phyloP scores from a whole-genome alignment of 2,888 invertebrate genomes.

The Petrolisthes manimaculis region DNA sequence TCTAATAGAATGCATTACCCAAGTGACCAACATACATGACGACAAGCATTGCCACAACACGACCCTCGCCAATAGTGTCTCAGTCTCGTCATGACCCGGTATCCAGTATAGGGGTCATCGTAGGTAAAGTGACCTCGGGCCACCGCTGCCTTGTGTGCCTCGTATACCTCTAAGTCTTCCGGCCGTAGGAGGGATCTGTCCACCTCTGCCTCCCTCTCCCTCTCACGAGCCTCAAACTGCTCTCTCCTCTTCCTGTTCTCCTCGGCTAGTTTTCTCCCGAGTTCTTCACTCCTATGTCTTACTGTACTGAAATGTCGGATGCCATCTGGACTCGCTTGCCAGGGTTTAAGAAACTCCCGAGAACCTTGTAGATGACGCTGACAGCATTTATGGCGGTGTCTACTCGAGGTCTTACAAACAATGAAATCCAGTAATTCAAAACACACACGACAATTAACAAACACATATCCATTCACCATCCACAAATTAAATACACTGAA shows the following conservation, averaged over 20 bases:
- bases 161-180: constrained; percentile 64
- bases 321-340: no score
- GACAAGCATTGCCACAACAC: constrained; percentile 69
- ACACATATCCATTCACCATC: no score
- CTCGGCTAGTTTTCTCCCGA: constrained; percentile 15
- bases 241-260: constrained; percentile 28
- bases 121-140: constrained; percentile 68
- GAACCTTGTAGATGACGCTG: no score
- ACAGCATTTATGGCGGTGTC: no score
- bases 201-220: constrained; percentile 24
- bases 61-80: constrained; percentile 67
- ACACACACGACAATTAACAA: no score
- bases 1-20: no score
- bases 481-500: no score
- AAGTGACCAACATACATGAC: constrained; percentile 60
- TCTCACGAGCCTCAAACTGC: constrained; percentile 15
- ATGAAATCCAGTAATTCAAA: no score
- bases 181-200: constrained; percentile 14
- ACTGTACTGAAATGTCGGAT: no score
- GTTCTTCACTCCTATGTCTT: constrained; percentile 9
- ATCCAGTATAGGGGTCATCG: constrained; percentile 67
- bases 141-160: constrained; percentile 67
- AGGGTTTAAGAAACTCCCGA: no score
- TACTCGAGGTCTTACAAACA: no score
- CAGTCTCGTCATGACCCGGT: constrained; percentile 67